Conservation (phyloP, 2,797 vertebrate genomes). For the Parambassis ranga region DNA sequence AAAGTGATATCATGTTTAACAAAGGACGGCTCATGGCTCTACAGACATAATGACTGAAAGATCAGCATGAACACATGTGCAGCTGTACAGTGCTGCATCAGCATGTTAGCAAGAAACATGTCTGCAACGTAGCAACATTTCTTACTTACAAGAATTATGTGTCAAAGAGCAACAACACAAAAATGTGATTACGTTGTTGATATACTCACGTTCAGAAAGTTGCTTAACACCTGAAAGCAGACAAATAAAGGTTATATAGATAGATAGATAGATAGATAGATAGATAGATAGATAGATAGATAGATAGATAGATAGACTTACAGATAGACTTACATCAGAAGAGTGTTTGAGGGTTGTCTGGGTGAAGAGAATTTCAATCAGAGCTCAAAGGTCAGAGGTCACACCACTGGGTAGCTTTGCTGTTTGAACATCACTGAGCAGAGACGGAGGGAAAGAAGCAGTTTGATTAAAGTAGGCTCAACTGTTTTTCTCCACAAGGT, state of each 20-base stretch:
- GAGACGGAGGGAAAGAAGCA: background rate
- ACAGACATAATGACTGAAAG: background rate
- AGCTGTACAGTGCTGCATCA: too few relatives aligned
- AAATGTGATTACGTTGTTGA: too few relatives aligned
- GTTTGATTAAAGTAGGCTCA: background rate
- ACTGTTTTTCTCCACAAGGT: slow-evolving; percentile 50
- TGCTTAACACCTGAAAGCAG: slow-evolving; percentile 80
- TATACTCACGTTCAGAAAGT: slow-evolving; percentile 74
- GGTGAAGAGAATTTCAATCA: slow-evolving; percentile 22
- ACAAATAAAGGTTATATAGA: slow-evolving; percentile 4
- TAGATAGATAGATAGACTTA: too few relatives aligned
- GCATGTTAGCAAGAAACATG: too few relatives aligned
- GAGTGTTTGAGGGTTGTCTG: slow-evolving; percentile 52
- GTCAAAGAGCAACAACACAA: too few relatives aligned
- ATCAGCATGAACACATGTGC: too few relatives aligned
- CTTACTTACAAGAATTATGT: too few relatives aligned
- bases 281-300: background rate
- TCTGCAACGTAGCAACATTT: too few relatives aligned
- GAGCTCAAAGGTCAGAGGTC: slow-evolving; percentile 27
- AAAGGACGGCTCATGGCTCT: background rate
- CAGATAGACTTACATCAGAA: slow-evolving; percentile 67
- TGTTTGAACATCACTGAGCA: slow-evolving; percentile 38
- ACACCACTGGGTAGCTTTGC: slow-evolving; percentile 12
- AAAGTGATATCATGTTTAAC: slow-evolving; percentile 42
- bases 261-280: background rate